Evolutionary conservation across 2,113 vertebrate species (phyloP).

Genomic region (Tupaia chinensis): DNA sequence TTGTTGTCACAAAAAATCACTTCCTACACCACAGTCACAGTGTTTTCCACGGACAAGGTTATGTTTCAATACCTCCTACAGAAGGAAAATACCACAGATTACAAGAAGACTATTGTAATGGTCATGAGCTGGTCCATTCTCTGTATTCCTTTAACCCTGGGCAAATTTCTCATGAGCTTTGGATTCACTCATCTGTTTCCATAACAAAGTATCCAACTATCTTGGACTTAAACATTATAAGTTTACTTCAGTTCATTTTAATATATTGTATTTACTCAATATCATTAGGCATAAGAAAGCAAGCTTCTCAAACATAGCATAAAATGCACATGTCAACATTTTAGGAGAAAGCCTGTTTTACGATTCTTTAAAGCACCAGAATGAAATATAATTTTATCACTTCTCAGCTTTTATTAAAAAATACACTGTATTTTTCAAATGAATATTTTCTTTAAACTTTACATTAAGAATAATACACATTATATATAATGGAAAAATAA

Average conservation of each 20-base stretch:
- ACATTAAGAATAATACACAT: background rate
- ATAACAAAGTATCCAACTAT: background rate
- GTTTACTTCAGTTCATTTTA: background rate
- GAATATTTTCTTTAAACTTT: background rate
- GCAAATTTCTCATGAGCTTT: background rate
- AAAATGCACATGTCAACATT: background rate
- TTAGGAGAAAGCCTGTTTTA: background rate
- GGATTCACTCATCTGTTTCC: background rate
- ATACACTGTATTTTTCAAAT: background rate
- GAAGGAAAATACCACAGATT: conserved; percentile 17
- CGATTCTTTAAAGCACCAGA: background rate
- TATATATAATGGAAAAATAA: background rate
- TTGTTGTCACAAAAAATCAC: background rate
- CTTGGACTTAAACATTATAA: background rate
- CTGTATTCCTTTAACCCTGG: background rate
- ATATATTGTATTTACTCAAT: background rate
- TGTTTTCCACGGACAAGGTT: background rate
- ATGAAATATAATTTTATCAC: background rate
- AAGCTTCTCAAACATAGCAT: background rate
- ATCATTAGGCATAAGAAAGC: background rate
- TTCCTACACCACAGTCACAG: background rate
- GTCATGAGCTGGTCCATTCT: background rate
- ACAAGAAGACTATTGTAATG: background rate
- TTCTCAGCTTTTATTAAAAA: background rate
- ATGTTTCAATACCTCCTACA: background rate